A percentile compares a stretch with the other conserved stretches of the same genome.
Conservation (phyloP, 1,140 invertebrate species). For the Sesamia nonagrioides region DNA sequence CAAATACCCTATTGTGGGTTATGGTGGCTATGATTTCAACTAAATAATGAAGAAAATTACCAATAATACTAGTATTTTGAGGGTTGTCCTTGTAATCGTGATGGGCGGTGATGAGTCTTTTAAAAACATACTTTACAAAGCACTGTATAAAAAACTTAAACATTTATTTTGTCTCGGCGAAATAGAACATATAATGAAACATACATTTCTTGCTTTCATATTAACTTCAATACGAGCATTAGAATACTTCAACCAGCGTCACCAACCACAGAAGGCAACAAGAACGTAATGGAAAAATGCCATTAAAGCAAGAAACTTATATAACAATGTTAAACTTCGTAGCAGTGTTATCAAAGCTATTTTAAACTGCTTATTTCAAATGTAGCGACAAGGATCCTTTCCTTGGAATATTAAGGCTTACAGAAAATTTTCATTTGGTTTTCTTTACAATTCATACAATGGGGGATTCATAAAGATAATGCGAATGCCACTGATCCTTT, state of each 20-base stretch:
- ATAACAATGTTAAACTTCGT: neutral
- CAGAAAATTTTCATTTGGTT: slow-evolving; percentile 34
- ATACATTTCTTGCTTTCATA: neutral
- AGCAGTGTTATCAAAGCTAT: slow-evolving; percentile 11
- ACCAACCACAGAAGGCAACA: neutral
- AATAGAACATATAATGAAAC: neutral
- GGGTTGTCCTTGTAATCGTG: too few species aligned
- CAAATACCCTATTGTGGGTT: too few species aligned
- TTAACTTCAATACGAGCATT: neutral
- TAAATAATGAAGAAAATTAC: too few species aligned
- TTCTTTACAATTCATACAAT: slow-evolving; percentile 34
- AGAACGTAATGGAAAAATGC: neutral
- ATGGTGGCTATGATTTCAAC: too few species aligned
- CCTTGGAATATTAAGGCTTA: slow-evolving; percentile 28
- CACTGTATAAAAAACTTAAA: too few species aligned
- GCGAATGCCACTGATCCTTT: slow-evolving; percentile 24
- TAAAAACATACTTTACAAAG: too few species aligned
- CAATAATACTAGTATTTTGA: too few species aligned
- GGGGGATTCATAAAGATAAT: slow-evolving; percentile 41
- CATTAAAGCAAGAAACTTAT: slow-evolving; percentile 10
- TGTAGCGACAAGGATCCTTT: slow-evolving; percentile 3
- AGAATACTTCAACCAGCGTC: neutral
- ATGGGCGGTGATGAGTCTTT: too few species aligned
- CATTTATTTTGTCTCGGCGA: neutral
- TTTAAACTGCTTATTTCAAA: neutral